These are phyloP conservation scores for Amia ocellicauda DNA, from an alignment of 2,113 vertebrate genomes.

Conservation along the genomic window DNA sequence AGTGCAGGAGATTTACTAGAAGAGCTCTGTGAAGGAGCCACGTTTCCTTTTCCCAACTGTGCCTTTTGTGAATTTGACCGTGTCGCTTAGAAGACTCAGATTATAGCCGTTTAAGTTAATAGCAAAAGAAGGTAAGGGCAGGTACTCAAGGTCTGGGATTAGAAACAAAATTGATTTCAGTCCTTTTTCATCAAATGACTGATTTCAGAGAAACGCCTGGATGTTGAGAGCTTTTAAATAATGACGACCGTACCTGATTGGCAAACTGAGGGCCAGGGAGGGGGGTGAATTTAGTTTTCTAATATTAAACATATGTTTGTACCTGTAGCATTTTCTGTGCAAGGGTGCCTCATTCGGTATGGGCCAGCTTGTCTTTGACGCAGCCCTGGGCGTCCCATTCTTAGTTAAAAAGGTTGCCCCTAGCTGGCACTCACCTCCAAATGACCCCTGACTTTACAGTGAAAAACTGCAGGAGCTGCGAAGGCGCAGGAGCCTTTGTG, in stretches of 20 bases:
- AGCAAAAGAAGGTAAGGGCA: constrained; percentile 81
- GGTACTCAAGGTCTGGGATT: constrained; percentile 87
- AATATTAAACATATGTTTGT: constrained; percentile 91
- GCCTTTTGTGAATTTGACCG: constrained; percentile 61
- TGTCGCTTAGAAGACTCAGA: constrained; percentile 63
- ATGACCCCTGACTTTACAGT: constrained; percentile 84
- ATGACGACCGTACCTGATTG: constrained; percentile 62
- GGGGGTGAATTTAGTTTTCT: no score
- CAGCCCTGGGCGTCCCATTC: constrained; percentile 60
- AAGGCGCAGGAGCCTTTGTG: constrained; percentile 83
- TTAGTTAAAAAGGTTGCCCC: constrained; percentile 76
- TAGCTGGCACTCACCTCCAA: constrained; percentile 87
- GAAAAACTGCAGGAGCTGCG: constrained; percentile 81
- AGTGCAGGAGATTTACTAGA: constrained; percentile 36
- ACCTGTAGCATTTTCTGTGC: constrained; percentile 56
- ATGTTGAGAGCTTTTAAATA: constrained; percentile 18
- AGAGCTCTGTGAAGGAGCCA: constrained; percentile 59
- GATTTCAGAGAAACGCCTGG: constrained; percentile 39
- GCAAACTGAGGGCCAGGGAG: no score
- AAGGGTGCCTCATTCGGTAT: constrained; percentile 21
- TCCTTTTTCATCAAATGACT: constrained; percentile 73
- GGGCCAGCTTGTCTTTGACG: constrained; percentile 46
- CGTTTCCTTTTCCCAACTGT: constrained; percentile 51
- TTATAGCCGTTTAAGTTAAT: constrained; percentile 82
- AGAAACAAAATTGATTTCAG: constrained; percentile 96